Base-by-base conservation (phyloP, 2,113 vertebrate genomes). In the Terrapene triunguis region DNA sequence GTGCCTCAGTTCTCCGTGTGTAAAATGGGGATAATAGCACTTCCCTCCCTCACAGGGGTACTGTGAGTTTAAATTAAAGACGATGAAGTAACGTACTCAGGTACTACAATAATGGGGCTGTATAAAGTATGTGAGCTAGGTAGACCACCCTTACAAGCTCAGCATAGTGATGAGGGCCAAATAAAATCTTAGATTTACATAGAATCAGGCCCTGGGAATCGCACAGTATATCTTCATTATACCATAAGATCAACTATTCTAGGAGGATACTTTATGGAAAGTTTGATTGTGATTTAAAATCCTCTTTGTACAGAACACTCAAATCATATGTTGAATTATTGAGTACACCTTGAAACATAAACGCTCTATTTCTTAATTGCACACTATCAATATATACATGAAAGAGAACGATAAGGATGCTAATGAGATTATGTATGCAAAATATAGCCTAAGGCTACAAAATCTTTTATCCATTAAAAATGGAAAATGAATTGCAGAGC, bases 391-490 rank as follows among this genome's bases (percentile, higher is more conserved):
- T 87, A 87, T 16, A 91, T 3, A 93, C 44, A 91, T n/a, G 65
- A 96, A 95, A 78, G 79, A 95, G 92, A 98, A 93, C 85, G 81
- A 74, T 83, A 89, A 76, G 90, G 38, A 93, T 35, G 80, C 21
- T 88, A 93, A 81, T 88, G 55, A 89, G 35, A 88, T 82, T 44
- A 91, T 35, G 12, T 38, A 89, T 72, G 48, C 51, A 91, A 92
- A 92, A 94, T 83, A 93, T 16, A 96, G 94, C 94, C 47, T 44
- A 53, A 69, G 89, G 82, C 55, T 85, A 85, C 10, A 87, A 79
- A 82, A 79, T 10, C 88, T 90, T 95, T 89, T 89, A 92, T 86
- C 89, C 82, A 76, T 54, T 89, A 24, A 85, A 84, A 89, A 94
- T 42, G 38, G 10, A 47, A 80, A 32, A 55, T 72, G 2, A 89